These are phyloP conservation scores for Stenodema calcarata DNA, from an alignment of 2,888 invertebrate genomes.

Conservation along the genomic window DNA sequence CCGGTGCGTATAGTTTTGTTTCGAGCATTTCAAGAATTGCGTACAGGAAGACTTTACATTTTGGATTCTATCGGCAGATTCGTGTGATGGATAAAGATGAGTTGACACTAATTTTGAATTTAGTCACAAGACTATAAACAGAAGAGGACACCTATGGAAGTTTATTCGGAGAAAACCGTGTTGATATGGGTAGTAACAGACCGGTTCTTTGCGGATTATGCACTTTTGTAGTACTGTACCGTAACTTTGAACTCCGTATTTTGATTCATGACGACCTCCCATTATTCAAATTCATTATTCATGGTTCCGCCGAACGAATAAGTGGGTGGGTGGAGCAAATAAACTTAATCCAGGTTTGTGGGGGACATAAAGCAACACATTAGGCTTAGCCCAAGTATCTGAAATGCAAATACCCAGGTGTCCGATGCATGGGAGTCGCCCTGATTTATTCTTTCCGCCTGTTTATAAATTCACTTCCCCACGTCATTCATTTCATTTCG, in stretches of 20 bases:
- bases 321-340: background rate
- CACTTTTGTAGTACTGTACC: too few species aligned
- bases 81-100: too few species aligned
- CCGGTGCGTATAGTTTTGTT: too few species aligned
- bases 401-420: background rate
- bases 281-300: background rate
- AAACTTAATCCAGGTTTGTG: background rate
- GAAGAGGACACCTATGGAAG: too few species aligned
- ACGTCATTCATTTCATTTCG: background rate
- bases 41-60: too few species aligned
- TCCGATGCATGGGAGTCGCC: background rate
- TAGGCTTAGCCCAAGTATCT: background rate
- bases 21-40: too few species aligned
- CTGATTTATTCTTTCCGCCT: background rate
- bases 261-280: background rate
- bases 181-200: too few species aligned
- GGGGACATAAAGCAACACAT: background rate
- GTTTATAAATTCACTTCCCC: background rate
- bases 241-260: background rate
- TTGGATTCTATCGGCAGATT: too few species aligned
- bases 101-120: too few species aligned
- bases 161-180: too few species aligned
- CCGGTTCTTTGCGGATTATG: too few species aligned
- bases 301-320: background rate
- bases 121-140: too few species aligned